These are phyloP conservation scores for Tamias sibiricus DNA, from an alignment of 2,113 vertebrate species.

Conservation along the genomic window DNA sequence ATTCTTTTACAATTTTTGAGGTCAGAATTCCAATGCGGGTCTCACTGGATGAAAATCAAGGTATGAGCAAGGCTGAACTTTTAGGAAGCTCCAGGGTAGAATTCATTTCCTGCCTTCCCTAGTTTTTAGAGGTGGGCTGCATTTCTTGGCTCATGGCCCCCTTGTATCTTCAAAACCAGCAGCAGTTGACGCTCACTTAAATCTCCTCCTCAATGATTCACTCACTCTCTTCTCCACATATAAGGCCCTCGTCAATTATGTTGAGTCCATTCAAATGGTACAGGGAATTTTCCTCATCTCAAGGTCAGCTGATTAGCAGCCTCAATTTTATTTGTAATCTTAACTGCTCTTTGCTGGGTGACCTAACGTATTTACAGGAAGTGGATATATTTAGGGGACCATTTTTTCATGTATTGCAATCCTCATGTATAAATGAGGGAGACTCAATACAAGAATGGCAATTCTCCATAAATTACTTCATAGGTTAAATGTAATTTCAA, in stretches of 20 bases:
- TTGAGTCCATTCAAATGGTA: too few species aligned
- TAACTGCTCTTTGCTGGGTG: background rate
- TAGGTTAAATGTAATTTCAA: background rate
- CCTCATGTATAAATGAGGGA: background rate
- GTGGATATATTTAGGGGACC: background rate
- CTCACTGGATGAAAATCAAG: background rate
- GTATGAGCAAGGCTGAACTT: background rate
- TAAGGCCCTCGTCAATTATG: background rate
- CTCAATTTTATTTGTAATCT: background rate
- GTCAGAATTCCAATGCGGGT: background rate
- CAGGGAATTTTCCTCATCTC: too few species aligned
- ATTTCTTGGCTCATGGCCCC: background rate
- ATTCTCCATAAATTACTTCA: background rate
- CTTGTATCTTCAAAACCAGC: background rate
- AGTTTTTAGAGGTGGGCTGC: background rate
- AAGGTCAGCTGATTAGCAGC: too few species aligned
- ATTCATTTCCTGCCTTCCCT: background rate
- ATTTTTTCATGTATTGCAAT: background rate
- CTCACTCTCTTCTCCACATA: background rate
- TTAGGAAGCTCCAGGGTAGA: background rate
- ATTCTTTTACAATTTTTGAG: background rate
- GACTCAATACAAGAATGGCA: background rate
- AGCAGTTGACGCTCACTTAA: background rate
- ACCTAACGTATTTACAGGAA: background rate
- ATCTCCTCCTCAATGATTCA: background rate